Evolutionary conservation across 2,113 vertebrate genomes (phyloP).

Genomic region (Hippocampus zosterae): DNA sequence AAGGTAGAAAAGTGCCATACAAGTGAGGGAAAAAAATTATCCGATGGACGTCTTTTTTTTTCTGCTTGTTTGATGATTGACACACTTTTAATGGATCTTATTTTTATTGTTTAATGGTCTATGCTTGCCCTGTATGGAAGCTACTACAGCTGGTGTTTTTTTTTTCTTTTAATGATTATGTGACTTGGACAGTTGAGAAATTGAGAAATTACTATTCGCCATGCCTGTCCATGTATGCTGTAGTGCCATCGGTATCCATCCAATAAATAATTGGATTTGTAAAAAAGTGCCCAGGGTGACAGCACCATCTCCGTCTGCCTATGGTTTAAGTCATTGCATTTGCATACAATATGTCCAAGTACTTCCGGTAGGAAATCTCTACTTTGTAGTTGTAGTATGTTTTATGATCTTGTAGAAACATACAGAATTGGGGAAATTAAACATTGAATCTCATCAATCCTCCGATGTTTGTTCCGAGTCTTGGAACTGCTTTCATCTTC

Average conservation of each 20-base stretch:
- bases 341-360: not conserved
- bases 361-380: not conserved
- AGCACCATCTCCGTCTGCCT: not conserved
- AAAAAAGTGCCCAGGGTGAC: not conserved
- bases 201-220: no score
- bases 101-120: no score
- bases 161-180: not conserved
- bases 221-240: not conserved
- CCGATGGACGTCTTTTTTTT: no score
- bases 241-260: not conserved
- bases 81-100: no score
- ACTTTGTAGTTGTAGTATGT: constrained; percentile 29
- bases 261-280: not conserved
- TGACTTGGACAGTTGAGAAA: no score
- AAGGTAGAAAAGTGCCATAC: no score
- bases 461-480: constrained; percentile 7
- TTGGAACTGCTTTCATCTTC: constrained; percentile 11
- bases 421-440: constrained; percentile 6
- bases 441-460: constrained; percentile 2
- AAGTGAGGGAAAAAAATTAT: no score
- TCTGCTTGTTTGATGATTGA: no score
- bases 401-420: constrained; percentile 16
- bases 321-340: not conserved
- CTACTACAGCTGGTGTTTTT: no score
- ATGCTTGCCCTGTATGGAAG: no score